Percentiles rank a stretch among this genome's conserved stretches.
Conservation (phyloP, 2,113 vertebrate species). For the Sinocyclocheilus grahami region DNA sequence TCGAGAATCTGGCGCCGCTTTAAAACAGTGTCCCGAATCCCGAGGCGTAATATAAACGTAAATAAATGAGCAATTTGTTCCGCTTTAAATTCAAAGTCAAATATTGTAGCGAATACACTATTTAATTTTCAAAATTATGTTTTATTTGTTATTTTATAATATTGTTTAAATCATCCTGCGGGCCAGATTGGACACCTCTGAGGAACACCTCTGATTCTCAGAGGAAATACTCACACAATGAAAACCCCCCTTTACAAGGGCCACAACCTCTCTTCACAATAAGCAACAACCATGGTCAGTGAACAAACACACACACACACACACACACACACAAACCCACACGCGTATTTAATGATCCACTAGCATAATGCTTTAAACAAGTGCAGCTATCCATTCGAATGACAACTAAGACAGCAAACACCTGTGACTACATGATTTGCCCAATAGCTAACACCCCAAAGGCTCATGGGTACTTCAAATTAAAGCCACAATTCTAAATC, state of each 20-base stretch:
- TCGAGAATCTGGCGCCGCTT: too few species aligned
- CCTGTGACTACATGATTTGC: neutral
- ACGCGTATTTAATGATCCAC: conserved; percentile 54
- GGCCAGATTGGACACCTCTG: too few species aligned
- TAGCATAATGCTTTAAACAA: conserved; percentile 58
- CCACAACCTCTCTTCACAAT: conserved; percentile 31
- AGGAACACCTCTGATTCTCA: conserved; percentile 24
- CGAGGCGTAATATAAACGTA: too few species aligned
- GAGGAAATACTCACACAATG: conserved; percentile 52
- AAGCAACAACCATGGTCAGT: neutral
- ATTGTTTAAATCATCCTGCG: too few species aligned
- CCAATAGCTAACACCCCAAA: neutral
- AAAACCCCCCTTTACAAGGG: conserved; percentile 20
- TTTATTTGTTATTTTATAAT: too few species aligned
- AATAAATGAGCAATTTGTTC: too few species aligned
- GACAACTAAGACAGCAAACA: conserved; percentile 75
- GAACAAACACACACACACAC: conserved; percentile 53
- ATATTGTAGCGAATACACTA: too few species aligned
- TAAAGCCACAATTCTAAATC: conserved; percentile 3
- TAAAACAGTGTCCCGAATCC: too few species aligned
- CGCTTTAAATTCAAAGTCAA: too few species aligned
- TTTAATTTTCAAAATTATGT: too few species aligned
- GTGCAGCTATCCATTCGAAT: conserved; percentile 72
- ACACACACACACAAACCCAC: conserved; percentile 56
- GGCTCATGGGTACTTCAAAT: neutral